These are phyloP conservation scores for Hyles lineata DNA, from an alignment of 2,888 invertebrate species.

Conservation along the genomic window DNA sequence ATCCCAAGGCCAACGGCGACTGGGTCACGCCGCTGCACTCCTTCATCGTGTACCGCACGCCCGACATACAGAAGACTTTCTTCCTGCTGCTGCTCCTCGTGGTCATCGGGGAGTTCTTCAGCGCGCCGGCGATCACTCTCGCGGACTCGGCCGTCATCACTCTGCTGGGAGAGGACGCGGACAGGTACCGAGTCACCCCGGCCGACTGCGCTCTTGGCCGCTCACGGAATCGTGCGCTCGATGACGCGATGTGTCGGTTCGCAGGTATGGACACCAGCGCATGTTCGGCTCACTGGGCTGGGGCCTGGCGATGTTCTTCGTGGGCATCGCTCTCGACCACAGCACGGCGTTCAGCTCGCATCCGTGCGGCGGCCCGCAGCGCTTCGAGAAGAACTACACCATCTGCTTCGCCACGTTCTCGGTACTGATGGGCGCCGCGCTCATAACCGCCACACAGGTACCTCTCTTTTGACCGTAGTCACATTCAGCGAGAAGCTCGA, in stretches of 20 bases:
- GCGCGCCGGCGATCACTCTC: conserved; percentile 97
- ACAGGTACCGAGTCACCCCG: conserved; percentile 74
- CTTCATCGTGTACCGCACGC: conserved; percentile 94
- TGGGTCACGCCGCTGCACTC: conserved; percentile 97
- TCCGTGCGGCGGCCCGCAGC: conserved; percentile 94
- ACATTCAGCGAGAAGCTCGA: neutral
- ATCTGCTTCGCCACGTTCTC: conserved; percentile 99
- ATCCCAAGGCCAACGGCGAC: conserved; percentile 87
- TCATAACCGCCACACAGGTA: conserved; percentile 95
- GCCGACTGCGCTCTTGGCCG: neutral
- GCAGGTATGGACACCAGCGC: conserved; percentile 95
- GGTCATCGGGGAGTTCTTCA: conserved; percentile 98
- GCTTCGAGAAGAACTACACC: conserved; percentile 98
- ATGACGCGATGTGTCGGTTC: neutral
- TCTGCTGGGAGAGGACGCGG: conserved; percentile 94
- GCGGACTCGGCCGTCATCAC: conserved; percentile 97
- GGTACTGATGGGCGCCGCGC: conserved; percentile 97
- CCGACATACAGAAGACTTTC: conserved; percentile 97
- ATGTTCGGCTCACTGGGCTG: conserved; percentile 99
- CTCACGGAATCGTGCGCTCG: neutral
- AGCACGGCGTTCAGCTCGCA: conserved; percentile 97
- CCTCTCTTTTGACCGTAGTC: too few species aligned
- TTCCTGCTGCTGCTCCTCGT: conserved; percentile 96
- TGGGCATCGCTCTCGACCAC: conserved; percentile 97
- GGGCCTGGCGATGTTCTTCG: conserved; percentile 99